Base-by-base conservation (phyloP, 2,797 vertebrate species). In the Enteromius trimaculatus region DNA sequence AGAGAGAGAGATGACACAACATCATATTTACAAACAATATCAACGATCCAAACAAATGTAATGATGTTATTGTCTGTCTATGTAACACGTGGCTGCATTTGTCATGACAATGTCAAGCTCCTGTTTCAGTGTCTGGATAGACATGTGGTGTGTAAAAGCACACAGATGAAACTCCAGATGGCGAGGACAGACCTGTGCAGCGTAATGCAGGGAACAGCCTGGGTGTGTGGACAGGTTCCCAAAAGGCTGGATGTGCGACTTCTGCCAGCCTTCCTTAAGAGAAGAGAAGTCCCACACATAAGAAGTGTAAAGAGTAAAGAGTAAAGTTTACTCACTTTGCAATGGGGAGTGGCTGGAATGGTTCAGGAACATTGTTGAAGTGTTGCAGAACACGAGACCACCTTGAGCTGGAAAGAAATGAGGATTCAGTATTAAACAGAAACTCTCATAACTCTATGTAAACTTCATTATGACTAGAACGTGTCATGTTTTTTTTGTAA, bases 241-340 rank as follows among this genome's bases (percentile, higher is more conserved):
- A 31, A 98, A 93, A 0, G 95, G 96, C 85, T 90, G 93, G 77
- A 99, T 97, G 9, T 64, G 90, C 0, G 96, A 97, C 51, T 92
- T 92, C 90, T 95, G 92, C 97, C 97, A 98, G 60, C 97, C 97
- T 6, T 89, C 94, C 3, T 88, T n/a, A n/a, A n/a, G n/a, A n/a
- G n/a, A n/a, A n/a, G n/a, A n/a, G n/a, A n/a, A n/a, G n/a, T n/a
- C 79, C 97, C 96, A 34, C 98, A 98, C 19, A 92, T 58, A 16
- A 23, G 51, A 58, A 58, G 51, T 23, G 31, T 31, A 75, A 9
- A 58, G 58, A n/a, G n/a, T n/a, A n/a, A n/a, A n/a, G n/a, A n/a
- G 11, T 11, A 55, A 55, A 21, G 34, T 62, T 77, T 42, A 42
- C n/a, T 77, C 37, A 29, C 34, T 19, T 29, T 62, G 17, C 17